These are phyloP conservation scores for Andrena cerasifolii DNA, from an alignment of 1,140 invertebrate genomes.

Conservation along the genomic window DNA sequence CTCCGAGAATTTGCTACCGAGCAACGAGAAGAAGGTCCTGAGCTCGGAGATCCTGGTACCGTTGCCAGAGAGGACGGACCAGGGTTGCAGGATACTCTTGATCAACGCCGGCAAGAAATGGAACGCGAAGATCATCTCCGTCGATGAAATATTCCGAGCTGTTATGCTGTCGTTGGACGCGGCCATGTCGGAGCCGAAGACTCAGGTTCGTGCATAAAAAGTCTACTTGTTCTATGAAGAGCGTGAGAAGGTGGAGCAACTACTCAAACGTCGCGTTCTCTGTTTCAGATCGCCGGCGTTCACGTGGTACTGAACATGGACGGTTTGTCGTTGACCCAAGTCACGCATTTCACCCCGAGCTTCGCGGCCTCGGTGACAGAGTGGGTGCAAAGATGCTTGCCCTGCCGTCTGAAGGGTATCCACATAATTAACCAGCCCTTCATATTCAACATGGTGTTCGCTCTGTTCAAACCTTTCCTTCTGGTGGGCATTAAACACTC, in stretches of 20 bases:
- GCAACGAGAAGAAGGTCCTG: slow-evolving; percentile 80
- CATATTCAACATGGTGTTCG: slow-evolving; percentile 89
- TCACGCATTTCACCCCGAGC: slow-evolving; percentile 87
- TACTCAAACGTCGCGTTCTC: too few species aligned
- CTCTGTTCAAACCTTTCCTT: slow-evolving; percentile 91
- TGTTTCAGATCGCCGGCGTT: slow-evolving; percentile 80
- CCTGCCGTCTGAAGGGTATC: slow-evolving; percentile 86
- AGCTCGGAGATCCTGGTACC: slow-evolving; percentile 83
- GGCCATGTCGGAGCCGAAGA: slow-evolving; percentile 85
- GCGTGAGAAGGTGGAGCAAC: too few species aligned
- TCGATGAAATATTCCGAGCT: slow-evolving; percentile 84
- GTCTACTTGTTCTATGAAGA: too few species aligned
- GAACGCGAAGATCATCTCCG: slow-evolving; percentile 84
- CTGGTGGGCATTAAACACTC: slow-evolving; percentile 58
- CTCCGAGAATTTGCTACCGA: slow-evolving; percentile 81
- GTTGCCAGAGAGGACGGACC: slow-evolving; percentile 82
- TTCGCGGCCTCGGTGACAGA: slow-evolving; percentile 86
- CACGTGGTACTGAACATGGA: slow-evolving; percentile 88
- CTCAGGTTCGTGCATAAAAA: slow-evolving; percentile 81
- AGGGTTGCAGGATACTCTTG: slow-evolving; percentile 84
- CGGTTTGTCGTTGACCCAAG: slow-evolving; percentile 86
- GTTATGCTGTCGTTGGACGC: slow-evolving; percentile 84
- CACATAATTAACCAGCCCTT: slow-evolving; percentile 91
- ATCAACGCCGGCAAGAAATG: slow-evolving; percentile 85
- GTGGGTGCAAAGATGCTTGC: slow-evolving; percentile 87